Evolutionary conservation across 1,140 invertebrate species (phyloP).

Genomic region (Diachasmimorpha longicaudata): DNA sequence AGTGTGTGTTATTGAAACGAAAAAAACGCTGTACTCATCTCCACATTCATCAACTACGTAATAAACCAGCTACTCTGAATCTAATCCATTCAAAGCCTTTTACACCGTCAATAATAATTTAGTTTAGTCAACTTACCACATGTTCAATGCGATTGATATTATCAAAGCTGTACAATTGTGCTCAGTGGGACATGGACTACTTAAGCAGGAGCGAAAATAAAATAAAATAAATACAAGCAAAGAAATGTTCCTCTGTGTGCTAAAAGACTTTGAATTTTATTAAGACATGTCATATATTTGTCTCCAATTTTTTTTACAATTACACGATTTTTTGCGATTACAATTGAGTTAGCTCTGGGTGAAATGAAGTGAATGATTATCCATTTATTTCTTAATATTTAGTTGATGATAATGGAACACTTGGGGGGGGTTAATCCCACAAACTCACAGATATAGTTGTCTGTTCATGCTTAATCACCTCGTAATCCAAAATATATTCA

Average conservation of each 20-base stretch:
- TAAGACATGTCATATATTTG: slow-evolving; percentile 39
- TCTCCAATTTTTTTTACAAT: slow-evolving; percentile 13
- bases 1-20: no score
- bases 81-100: not conserved
- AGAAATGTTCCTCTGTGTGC: slow-evolving; percentile 33
- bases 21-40: no score
- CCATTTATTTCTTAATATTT: not conserved
- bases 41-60: not conserved
- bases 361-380: not conserved
- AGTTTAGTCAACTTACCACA: not conserved
- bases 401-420: not conserved
- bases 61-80: not conserved
- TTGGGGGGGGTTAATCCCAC: not conserved
- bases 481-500: not conserved
- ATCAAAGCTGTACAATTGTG: not conserved
- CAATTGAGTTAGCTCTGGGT: not conserved
- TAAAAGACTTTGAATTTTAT: slow-evolving; percentile 52
- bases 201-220: slow-evolving; percentile 41
- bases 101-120: not conserved
- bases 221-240: slow-evolving; percentile 26
- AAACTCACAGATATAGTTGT: not conserved
- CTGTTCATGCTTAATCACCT: not conserved
- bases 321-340: not conserved
- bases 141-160: not conserved
- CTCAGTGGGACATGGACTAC: not conserved